Conservation (phyloP, 2,113 vertebrate species). For the Mirza zaza region DNA sequence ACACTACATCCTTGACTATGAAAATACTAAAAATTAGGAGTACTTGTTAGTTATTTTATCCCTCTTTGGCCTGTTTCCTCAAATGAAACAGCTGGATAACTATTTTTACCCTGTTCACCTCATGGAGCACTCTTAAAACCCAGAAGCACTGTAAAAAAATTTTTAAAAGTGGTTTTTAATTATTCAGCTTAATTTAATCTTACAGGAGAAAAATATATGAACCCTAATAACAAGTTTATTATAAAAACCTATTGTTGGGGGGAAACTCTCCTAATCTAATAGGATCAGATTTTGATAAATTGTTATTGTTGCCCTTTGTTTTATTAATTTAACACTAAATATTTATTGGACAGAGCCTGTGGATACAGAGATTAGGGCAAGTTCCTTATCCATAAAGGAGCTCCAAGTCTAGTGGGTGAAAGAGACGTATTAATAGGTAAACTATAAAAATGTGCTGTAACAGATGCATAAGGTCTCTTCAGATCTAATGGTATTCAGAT, state of each 20-base stretch:
- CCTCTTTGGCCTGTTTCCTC: conserved; percentile 40
- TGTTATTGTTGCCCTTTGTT: neutral
- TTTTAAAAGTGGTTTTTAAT: neutral
- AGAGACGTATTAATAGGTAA: neutral
- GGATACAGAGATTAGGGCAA: neutral
- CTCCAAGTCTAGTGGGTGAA: neutral
- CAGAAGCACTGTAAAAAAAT: neutral
- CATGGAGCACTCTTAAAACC: neutral
- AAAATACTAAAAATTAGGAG: conserved; percentile 26
- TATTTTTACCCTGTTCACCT: conserved; percentile 24
- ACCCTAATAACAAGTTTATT: neutral
- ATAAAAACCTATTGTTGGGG: neutral
- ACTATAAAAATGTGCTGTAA: neutral
- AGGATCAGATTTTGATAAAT: conserved; percentile 40
- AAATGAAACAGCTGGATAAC: conserved; percentile 30
- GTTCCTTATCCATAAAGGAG: neutral
- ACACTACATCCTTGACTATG: neutral
- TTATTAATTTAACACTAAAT: conserved; percentile 12
- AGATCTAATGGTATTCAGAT: neutral
- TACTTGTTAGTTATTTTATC: conserved; percentile 45
- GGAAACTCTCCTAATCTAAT: neutral
- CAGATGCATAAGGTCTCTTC: neutral
- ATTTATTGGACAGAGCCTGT: neutral
- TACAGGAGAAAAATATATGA: neutral
- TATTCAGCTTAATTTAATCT: conserved; percentile 42